Conservation (phyloP, 2,113 vertebrate genomes). For the Periophthalmodon schlosseri region DNA sequence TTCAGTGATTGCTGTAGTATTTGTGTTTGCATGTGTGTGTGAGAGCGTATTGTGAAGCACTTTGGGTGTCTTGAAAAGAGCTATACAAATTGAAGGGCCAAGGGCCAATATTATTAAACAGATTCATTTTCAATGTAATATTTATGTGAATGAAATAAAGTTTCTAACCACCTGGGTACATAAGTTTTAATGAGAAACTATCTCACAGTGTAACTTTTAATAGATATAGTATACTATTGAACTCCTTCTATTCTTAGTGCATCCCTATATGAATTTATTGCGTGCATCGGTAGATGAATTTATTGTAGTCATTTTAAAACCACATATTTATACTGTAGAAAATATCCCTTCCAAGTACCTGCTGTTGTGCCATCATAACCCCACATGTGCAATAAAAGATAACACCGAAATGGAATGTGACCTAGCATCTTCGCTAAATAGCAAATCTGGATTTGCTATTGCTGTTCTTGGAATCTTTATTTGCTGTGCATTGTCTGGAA, state of each 20-base stretch:
- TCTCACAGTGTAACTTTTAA: neutral
- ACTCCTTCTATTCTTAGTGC: neutral
- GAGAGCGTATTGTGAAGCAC: too few species aligned
- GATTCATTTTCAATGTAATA: neutral
- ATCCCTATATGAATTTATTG: conserved; percentile 8
- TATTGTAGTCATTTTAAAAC: neutral
- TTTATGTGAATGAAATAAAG: neutral
- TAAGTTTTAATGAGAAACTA: neutral
- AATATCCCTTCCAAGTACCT: conserved; percentile 47
- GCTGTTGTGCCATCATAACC: conserved; percentile 44
- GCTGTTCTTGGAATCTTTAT: conserved; percentile 55
- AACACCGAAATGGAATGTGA: conserved; percentile 41
- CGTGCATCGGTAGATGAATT: neutral
- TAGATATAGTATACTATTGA: neutral
- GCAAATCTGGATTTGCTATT: neutral
- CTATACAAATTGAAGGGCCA: too few species aligned
- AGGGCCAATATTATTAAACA: neutral
- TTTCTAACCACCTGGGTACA: neutral
- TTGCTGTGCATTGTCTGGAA: conserved; percentile 41
- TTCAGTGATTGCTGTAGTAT: too few species aligned
- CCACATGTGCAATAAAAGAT: conserved; percentile 42
- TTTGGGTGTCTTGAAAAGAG: too few species aligned
- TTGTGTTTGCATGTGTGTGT: too few species aligned
- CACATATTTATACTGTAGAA: conserved; percentile 28
- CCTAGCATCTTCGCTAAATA: conserved; percentile 18